Evolutionary conservation across 2,888 invertebrate species (phyloP), one percentile per base, ranked within the genome.

Genomic region (Oeneis ivallda): DNA sequence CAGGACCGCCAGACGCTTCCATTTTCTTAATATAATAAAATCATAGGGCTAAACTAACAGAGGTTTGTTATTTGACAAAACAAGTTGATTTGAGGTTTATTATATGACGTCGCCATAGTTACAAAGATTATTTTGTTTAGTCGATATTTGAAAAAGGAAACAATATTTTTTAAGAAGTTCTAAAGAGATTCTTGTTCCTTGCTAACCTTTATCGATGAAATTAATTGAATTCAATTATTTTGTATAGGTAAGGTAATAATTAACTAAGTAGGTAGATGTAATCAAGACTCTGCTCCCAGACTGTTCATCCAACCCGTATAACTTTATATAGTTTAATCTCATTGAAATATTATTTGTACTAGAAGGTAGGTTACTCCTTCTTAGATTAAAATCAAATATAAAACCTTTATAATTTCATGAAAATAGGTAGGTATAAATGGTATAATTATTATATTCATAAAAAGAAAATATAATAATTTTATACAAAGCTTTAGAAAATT

Each of bases 141-240:
- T 85, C 83, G 77, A 80, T 80, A 74, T 82, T 83, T 62, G 52
- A 69, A 71, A 53, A 64, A 50, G 32, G 65, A 61, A 69, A 65
- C 47, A 11, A 3, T 7, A 26, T n/a, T 6, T 43, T n/a, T 6
- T 13, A 43, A 43, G 43, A 43, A 43, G 43, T n/a, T 43, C 6
- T 6, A 6, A 41, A 2, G 6, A 0, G 1, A 37, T 39, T 7
- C n/a, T n/a, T n/a, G n/a, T n/a, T n/a, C n/a, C n/a, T 45, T 15
- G n/a, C n/a, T 15, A 2, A 8, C 8, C 7, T 9, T 17, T 47
- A 8, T 17, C 43, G n/a, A 26, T 26, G 5, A 26, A 26, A 5
- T 26, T 4, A 0, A 26, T 26, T 26, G 26, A 26, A 26, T 26
- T n/a, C 2, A 26, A 26, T 26, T 26, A 26, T 13, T 41, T 41